These are phyloP conservation scores for Pomacea maculata DNA, from an alignment of 1,140 invertebrate species.

Conservation along the genomic window DNA sequence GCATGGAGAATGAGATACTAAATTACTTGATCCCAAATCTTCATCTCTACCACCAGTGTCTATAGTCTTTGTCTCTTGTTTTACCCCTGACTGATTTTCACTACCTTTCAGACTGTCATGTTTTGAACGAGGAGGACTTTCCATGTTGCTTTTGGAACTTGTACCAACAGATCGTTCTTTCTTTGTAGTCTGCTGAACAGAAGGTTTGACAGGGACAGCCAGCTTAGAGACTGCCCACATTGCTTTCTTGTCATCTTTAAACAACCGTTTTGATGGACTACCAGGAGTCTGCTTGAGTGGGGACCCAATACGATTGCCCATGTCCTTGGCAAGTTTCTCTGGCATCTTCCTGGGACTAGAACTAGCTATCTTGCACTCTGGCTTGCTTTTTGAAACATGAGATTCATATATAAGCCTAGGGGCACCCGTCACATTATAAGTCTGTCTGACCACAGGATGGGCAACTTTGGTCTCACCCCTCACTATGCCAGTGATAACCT, in stretches of 20 bases:
- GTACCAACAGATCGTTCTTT: conserved; percentile 29
- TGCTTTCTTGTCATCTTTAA: conserved; percentile 54
- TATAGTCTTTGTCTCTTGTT: not conserved
- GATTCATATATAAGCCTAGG: not conserved
- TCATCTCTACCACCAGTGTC: conserved; percentile 29
- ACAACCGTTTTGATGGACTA: conserved; percentile 49
- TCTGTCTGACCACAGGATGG: not conserved
- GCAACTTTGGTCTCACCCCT: not conserved
- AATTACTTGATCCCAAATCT: conserved; percentile 1
- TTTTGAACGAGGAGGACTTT: not conserved
- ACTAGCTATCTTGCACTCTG: conserved; percentile 16
- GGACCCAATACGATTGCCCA: conserved; percentile 51
- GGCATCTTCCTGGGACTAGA: conserved; percentile 56
- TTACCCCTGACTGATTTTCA: too few relatives aligned
- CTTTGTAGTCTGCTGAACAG: conserved; percentile 35
- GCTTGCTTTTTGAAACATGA: conserved; percentile 20
- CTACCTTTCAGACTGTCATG: too few relatives aligned
- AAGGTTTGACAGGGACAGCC: conserved; percentile 42
- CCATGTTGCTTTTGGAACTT: not conserved
- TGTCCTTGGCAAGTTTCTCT: conserved; percentile 56
- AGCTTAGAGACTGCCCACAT: conserved; percentile 35
- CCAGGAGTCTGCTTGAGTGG: conserved; percentile 42
- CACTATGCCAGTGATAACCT: not conserved
- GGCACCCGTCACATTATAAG: not conserved
- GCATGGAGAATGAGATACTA: conserved; percentile 11